Evolutionary conservation across 2,113 vertebrate genomes (phyloP), one percentile per base, ranked within the genome.

Genomic region (Eurypyga helias): DNA sequence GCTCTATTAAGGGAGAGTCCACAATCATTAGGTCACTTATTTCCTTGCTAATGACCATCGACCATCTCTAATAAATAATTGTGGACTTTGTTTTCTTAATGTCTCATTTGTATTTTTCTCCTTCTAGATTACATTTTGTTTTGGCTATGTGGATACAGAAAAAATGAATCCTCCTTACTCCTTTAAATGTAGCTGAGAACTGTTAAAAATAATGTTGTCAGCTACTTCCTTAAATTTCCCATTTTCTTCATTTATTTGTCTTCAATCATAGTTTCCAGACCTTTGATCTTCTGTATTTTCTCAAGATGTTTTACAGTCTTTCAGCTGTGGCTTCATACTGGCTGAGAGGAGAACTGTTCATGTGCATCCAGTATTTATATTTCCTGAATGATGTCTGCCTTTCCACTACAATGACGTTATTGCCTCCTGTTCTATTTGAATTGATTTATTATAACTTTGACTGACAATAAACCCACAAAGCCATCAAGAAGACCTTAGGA

Each of bases 281-380:
- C 55, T 88, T 49, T 72, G 45, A 55, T 46, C 1, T 3, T 41
- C 14, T 71, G 10, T 29, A 26, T 62, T 83, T 83, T 41, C 65
- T 61, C 28, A 34, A 54, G 38, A 8, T 54, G 51, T 4, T 83
- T 31, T 31, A 23, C 5, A 23, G 10, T n/a, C 0, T 0, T 73
- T 77, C 20, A 77, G 54, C 73, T 73, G 29, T 71, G 51, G 28
- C 18, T 73, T 84, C 77, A 26, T 48, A n/a, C 57, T 84, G n/a
- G 6, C 54, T 88, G 51, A 33, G 26, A 29, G 20, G 29, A 82
- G 45, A 67, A 41, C 20, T 43, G 13, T 46, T 33, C 17, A 12
- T 57, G 21, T 51, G 31, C 36, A 28, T 62, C 34, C 38, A 34
- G 6, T 61, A 55, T 52, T 76, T 43, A 8, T 51, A n/a, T 46